Evolutionary conservation across 2,797 vertebrate species (phyloP).

Genomic region (Pseudocheirus occidentalis): DNA sequence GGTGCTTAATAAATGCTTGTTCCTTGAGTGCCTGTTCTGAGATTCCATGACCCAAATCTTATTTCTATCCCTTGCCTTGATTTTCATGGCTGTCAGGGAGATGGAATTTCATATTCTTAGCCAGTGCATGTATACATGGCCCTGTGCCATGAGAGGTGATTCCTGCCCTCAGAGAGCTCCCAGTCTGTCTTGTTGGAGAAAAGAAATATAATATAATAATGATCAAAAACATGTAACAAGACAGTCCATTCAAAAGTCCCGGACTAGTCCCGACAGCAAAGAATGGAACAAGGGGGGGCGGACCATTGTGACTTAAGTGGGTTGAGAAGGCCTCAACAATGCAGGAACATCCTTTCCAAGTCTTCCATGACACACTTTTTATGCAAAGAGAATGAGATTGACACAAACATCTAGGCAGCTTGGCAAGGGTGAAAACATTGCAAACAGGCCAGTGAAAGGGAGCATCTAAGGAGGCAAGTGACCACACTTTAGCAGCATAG

Average conservation of each 20-base stretch:
- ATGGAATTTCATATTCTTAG: background rate
- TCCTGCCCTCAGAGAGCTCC: background rate
- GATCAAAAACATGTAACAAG: background rate
- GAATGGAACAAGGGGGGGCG: background rate
- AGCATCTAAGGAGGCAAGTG: background rate
- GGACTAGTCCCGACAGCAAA: background rate
- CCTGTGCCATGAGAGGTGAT: background rate
- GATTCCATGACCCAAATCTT: background rate
- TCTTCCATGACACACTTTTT: background rate
- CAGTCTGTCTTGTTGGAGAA: background rate
- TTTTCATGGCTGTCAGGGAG: background rate
- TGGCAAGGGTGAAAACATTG: background rate
- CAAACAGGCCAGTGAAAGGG: background rate
- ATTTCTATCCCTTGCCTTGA: background rate
- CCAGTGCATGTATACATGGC: background rate
- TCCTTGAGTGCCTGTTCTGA: background rate
- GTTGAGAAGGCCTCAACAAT: background rate
- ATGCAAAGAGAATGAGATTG: background rate
- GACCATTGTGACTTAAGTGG: background rate
- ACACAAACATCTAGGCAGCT: background rate
- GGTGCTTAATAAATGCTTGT: background rate
- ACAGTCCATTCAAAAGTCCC: background rate
- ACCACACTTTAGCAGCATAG: background rate
- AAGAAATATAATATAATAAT: background rate
- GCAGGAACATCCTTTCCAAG: background rate